These are phyloP conservation scores for Apostichopus japonicus DNA, from an alignment of 35 echinoderm and acorn worm species.

Conservation along the genomic window DNA sequence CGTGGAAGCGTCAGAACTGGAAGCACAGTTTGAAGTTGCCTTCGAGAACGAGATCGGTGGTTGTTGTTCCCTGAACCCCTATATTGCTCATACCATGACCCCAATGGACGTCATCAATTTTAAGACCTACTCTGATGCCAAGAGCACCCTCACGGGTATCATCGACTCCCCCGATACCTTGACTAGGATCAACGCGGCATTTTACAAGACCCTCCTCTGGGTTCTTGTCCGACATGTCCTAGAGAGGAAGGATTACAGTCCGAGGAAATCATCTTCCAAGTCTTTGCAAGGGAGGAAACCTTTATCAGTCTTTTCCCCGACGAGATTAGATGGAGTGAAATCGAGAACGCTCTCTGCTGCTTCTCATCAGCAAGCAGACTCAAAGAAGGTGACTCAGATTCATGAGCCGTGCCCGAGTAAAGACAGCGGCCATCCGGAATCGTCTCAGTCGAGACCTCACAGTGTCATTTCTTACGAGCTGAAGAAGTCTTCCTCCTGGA, in stretches of 20 bases:
- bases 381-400: not conserved
- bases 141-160: slow-evolving; percentile 87
- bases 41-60: slow-evolving; percentile 62
- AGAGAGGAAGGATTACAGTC: slow-evolving; percentile 57
- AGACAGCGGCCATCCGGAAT: slow-evolving; percentile 86
- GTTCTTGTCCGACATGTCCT: slow-evolving; percentile 74
- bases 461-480: slow-evolving; percentile 53
- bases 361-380: not conserved
- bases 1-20: slow-evolving; percentile 80
- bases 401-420: slow-evolving; percentile 58
- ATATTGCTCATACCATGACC: slow-evolving; percentile 73
- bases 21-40: slow-evolving; percentile 85
- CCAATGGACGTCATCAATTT: slow-evolving; percentile 82
- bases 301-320: not conserved
- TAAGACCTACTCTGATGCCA: slow-evolving; percentile 92
- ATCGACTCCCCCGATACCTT: slow-evolving; percentile 91
- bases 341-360: not conserved
- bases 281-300: not conserved
- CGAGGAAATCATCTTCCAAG: slow-evolving; percentile 17
- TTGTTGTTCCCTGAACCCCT: slow-evolving; percentile 73
- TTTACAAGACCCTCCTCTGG: slow-evolving; percentile 82
- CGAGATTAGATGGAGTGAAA: not conserved
- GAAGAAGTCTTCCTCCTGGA: slow-evolving; percentile 71
- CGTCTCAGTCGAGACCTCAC: slow-evolving; percentile 60
- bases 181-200: slow-evolving; percentile 69